Base-by-base conservation (phyloP, 2,797 vertebrate genomes). In the Amniataba percoides region DNA sequence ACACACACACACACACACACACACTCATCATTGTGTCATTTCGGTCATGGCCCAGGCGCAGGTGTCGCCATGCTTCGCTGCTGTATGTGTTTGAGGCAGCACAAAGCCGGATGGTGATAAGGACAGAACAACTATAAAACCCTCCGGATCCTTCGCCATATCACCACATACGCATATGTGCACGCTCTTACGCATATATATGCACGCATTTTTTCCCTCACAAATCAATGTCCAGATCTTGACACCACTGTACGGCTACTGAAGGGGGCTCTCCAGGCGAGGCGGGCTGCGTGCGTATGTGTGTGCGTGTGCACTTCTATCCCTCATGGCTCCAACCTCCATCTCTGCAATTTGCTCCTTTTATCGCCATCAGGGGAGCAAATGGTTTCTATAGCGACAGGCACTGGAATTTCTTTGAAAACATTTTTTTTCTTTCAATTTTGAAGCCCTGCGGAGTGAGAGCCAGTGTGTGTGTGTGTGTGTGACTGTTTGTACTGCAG, bases 321-420 rank as follows among this genome's bases (percentile, higher is more conserved):
- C 69, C 84, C 84, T 88, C 48, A 14, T 73, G 76, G 62, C 87
- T 83, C 83, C 78, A 78, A 77, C 85, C 81, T 76, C 73, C 74
- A 71, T 90, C 75, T 34, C 85, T 61, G 86, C 89, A 87, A 92
- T 94, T 92, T 93, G 89, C 86, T 90, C 83, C 83, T 89, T 90
- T 93, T 91, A 93, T 94, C 59, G 13, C 81, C 82, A 89, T 90
- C 88, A 88, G 67, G 86, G 83, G 85, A 91, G 81, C 76, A 86
- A 92, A 89, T 93, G 89, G 93, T 95, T 95, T 92, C 94, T 93
- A 94, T 95, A 89, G 92, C 83, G 83, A 95, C 93, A 52, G 84
- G 86, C 73, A 73, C 77, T 53, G 65, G 79, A 84, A 81, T 82
- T 82, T 87, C 78, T 89, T 68, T 39, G 48, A 78, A 85, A 82